Conservation (phyloP, 2,113 vertebrate genomes). For the Nerophis ophidion region DNA sequence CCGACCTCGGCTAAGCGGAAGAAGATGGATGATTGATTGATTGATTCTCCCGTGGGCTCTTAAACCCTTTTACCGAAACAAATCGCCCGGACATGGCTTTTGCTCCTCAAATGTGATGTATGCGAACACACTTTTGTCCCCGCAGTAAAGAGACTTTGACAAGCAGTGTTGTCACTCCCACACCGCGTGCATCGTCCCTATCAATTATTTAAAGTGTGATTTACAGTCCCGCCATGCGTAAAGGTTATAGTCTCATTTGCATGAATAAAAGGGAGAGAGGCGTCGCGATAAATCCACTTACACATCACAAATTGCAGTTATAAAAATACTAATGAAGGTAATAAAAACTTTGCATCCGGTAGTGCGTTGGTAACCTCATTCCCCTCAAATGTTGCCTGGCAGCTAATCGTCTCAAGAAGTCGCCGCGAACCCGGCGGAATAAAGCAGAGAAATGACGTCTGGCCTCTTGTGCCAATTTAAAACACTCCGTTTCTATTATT, state of each 20-base stretch:
- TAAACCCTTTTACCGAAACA: conserved; percentile 24
- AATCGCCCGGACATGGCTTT: background rate
- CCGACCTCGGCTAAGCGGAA: too few relatives aligned
- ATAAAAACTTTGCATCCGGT: conserved; percentile 44
- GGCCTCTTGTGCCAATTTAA: conserved; percentile 42
- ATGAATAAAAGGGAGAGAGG: conserved; percentile 45
- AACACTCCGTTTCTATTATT: conserved; percentile 37
- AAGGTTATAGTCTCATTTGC: conserved; percentile 45
- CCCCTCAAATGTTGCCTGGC: conserved; percentile 38
- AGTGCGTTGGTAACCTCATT: conserved; percentile 44
- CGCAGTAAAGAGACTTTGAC: background rate
- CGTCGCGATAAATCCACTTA: conserved; percentile 42
- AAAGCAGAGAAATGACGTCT: conserved; percentile 14
- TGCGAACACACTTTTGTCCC: background rate
- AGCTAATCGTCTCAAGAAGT: conserved; percentile 35
- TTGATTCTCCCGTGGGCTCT: conserved; percentile 41
- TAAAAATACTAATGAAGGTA: conserved; percentile 51
- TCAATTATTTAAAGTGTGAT: conserved; percentile 16
- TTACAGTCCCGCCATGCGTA: conserved; percentile 12
- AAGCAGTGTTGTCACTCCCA: background rate
- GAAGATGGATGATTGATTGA: too few relatives aligned
- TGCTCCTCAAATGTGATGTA: conserved; percentile 11
- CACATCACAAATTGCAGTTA: conserved; percentile 35
- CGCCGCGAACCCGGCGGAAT: conserved; percentile 19
- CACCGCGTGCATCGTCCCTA: background rate